Evolutionary conservation across 2,797 vertebrate genomes (phyloP).

Genomic region (Lithobates pipiens): DNA sequence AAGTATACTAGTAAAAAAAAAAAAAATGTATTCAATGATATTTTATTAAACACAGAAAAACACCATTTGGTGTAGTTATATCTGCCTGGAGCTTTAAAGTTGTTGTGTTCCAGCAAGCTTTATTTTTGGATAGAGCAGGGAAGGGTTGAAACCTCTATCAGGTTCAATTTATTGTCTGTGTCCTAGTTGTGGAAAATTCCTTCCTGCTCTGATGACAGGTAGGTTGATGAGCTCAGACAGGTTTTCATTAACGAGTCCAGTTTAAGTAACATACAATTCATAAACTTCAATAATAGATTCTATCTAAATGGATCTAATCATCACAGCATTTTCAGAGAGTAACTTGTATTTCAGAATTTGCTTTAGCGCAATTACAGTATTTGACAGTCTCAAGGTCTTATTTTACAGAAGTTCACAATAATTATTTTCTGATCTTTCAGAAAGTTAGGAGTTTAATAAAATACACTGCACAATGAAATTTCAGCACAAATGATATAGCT

Average conservation of each 20-base stretch:
- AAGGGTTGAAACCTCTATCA: too few species aligned
- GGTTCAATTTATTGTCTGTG: too few species aligned
- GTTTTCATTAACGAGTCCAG: neutral
- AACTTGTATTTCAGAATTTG: constrained; percentile 9
- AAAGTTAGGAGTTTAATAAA: constrained; percentile 14
- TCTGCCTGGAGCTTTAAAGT: too few species aligned
- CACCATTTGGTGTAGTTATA: too few species aligned
- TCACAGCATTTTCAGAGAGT: constrained; percentile 12
- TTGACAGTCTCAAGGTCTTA: constrained; percentile 16
- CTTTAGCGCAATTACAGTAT: constrained; percentile 31
- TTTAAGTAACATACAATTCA: neutral
- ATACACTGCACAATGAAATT: neutral
- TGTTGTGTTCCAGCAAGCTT: too few species aligned
- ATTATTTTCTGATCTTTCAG: constrained; percentile 19
- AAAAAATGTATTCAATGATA: too few species aligned
- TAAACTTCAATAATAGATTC: neutral
- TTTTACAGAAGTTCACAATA: constrained; percentile 10
- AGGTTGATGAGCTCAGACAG: neutral
- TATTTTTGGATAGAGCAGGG: too few species aligned
- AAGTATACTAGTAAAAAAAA: too few species aligned
- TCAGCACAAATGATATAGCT: too few species aligned
- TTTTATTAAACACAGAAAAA: too few species aligned
- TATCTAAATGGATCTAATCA: constrained; percentile 6
- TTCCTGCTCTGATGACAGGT: neutral
- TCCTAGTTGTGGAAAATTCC: too few species aligned